phyloP scores from a whole-genome alignment of 2,888 invertebrate genomes.

The Drosophila kambysellisi region DNA sequence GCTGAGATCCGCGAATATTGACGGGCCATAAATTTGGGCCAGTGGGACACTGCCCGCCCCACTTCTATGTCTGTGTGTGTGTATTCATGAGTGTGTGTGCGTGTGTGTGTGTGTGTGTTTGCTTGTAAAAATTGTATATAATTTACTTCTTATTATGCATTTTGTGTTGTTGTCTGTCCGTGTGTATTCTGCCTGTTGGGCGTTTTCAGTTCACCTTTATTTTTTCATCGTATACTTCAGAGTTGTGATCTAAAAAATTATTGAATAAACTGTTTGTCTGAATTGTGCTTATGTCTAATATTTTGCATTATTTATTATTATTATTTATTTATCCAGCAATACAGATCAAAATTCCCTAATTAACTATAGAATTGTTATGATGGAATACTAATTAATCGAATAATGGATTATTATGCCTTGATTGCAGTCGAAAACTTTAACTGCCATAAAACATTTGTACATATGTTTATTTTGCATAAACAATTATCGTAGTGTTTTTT shows the following conservation, averaged over 20 bases:
- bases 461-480: neutral
- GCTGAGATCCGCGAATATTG: slow-evolving; percentile 58
- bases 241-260: slow-evolving; percentile 13
- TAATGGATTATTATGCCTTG: neutral
- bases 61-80: slow-evolving; percentile 13
- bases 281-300: slow-evolving; percentile 7
- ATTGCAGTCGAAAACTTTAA: neutral
- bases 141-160: slow-evolving; percentile 42
- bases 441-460: neutral
- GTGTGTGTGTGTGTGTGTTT: neutral
- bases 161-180: slow-evolving; percentile 18
- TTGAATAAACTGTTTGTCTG: slow-evolving; percentile 43
- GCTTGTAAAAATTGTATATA: slow-evolving; percentile 6
- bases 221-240: slow-evolving; percentile 7
- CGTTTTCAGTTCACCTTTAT: slow-evolving; percentile 33
- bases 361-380: neutral
- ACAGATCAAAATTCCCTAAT: too few relatives aligned
- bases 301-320: slow-evolving; percentile 11
- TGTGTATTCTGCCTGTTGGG: slow-evolving; percentile 11
- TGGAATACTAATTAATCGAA: neutral
- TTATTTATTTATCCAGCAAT: too few relatives aligned
- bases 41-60: slow-evolving; percentile 46
- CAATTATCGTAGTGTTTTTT: too few relatives aligned
- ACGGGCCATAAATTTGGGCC: slow-evolving; percentile 51
- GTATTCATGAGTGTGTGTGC: neutral